Conservation (phyloP, 1,140 invertebrate genomes). For the Chlorops oryzae region DNA sequence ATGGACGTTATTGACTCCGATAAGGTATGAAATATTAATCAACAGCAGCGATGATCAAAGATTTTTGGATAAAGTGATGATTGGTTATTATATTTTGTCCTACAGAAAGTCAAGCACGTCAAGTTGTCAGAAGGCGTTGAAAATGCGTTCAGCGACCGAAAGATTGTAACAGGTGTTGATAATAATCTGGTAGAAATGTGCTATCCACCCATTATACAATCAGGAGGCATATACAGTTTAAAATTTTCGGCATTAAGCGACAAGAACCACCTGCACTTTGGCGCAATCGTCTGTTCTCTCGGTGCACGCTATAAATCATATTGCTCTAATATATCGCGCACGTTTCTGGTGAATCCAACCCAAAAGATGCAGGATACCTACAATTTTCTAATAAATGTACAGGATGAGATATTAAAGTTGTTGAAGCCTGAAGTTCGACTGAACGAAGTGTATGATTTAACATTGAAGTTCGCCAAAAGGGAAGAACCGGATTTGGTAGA, state of each 20-base stretch:
- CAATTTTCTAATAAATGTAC: constrained; percentile 84
- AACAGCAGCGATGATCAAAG: too few relatives aligned
- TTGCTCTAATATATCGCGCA: constrained; percentile 97
- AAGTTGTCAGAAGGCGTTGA: constrained; percentile 95
- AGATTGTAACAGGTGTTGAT: constrained; percentile 88
- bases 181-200: constrained; percentile 88
- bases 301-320: constrained; percentile 95
- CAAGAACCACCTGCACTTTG: constrained; percentile 92
- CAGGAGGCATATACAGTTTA: constrained; percentile 92
- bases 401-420: constrained; percentile 85
- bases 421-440: constrained; percentile 79
- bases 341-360: constrained; percentile 93
- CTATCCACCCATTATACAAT: constrained; percentile 98
- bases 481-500: constrained; percentile 82
- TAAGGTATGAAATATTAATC: constrained; percentile 57
- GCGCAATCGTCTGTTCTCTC: constrained; percentile 90
- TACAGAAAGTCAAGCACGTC: constrained; percentile 87
- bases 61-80: too few relatives aligned
- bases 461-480: constrained; percentile 75
- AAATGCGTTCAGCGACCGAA: constrained; percentile 83
- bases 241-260: constrained; percentile 95
- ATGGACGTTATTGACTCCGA: constrained; percentile 99
- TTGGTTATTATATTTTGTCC: constrained; percentile 21
- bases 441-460: constrained; percentile 83
- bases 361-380: constrained; percentile 80